These are phyloP conservation scores for Drosophila austrosaltans DNA, from an alignment of 2,888 invertebrate species.

Conservation along the genomic window DNA sequence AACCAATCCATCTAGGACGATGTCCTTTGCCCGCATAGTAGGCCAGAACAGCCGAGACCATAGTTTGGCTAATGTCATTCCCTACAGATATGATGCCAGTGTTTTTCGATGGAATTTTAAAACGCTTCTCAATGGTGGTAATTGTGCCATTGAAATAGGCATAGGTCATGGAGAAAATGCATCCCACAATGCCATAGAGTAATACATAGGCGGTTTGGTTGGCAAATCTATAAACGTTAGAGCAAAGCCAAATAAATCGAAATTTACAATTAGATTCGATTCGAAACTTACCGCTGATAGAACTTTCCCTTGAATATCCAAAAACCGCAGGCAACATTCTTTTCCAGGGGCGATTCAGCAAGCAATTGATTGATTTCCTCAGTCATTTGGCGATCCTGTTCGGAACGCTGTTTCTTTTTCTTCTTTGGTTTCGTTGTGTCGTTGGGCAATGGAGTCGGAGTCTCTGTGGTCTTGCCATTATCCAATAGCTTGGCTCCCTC, in stretches of 20 bases:
- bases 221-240: constrained; percentile 78
- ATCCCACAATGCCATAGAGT: constrained; percentile 88
- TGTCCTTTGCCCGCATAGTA: constrained; percentile 89
- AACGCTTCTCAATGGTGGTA: constrained; percentile 89
- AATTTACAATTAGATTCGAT: not conserved
- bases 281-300: constrained; percentile 84
- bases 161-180: constrained; percentile 88
- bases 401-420: constrained; percentile 68
- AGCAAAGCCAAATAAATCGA: not conserved
- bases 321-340: constrained; percentile 88
- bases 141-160: constrained; percentile 90
- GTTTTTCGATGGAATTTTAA: constrained; percentile 89
- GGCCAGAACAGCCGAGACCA: constrained; percentile 87
- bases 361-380: constrained; percentile 84
- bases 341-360: constrained; percentile 85
- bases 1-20: constrained; percentile 89
- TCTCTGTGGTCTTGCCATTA: constrained; percentile 52
- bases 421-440: constrained; percentile 46
- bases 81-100: constrained; percentile 89
- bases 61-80: constrained; percentile 89
- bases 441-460: not conserved
- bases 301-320: constrained; percentile 86
- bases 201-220: constrained; percentile 84
- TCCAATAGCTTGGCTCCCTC: constrained; percentile 71
- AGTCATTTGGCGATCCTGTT: constrained; percentile 78